Base-by-base conservation (phyloP, 2,888 invertebrate genomes). In the Cabera pusaria region DNA sequence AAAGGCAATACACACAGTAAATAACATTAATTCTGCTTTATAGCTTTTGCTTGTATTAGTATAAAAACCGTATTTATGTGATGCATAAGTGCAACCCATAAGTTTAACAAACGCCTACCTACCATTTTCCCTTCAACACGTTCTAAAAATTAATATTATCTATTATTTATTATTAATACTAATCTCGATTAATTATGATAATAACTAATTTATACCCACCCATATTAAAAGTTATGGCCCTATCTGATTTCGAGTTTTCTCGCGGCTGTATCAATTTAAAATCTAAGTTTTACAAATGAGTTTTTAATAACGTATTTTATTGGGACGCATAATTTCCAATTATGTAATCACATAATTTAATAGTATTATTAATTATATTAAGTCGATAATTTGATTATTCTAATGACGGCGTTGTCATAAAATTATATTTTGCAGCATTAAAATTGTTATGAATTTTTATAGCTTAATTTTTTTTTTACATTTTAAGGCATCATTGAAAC, bases 141-240 rank as follows among this genome's bases (percentile, higher is more conserved):
- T 17, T 8, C 11, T 16, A 27, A 22, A 37, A 20, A 34, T 20
- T 31, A 14, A 14, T 14, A 14, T 14, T 14, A n/a, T n/a, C n/a
- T 14, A 14, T 14, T 14, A 14, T 14, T 14, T 14, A 14, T 14
- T 14, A 23, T 25, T 19, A 41, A 10, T n/a, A 18, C 2, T 37
- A 28, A 48, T 44, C 22, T 39, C 39, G 19, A 29, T 32, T 46
- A 40, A 48, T 46, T 44, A 52, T 39, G 24, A 27, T 44, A 45
- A 43, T 41, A 37, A 44, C 26, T 22, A 28, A 46, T 44, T 49
- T 45, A 52, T 31, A 42, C 34, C 10, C 38, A 40, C 32, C 10
- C 38, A 40, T 29, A 46, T 53, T 10, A 46, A 50, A 42, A 49
- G 24, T 47, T 29, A 53, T 41, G 44, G 23, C 36, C 37, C 39